phyloP scores from a whole-genome alignment of 2,888 invertebrate genomes.

The Adineta ricciae region DNA sequence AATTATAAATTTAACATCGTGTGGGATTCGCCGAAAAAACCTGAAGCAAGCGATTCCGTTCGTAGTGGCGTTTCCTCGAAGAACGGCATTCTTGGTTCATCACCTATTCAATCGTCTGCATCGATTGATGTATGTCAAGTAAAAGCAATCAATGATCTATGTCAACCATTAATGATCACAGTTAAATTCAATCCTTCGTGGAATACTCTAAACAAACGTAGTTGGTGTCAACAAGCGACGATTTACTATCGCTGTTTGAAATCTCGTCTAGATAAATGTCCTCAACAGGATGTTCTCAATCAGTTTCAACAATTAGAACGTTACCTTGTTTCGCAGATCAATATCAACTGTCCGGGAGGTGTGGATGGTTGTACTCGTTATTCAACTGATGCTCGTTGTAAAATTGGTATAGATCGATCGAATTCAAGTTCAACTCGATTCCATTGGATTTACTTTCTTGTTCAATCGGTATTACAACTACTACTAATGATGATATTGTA shows the following conservation, averaged over 20 bases:
- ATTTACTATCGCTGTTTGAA: slow-evolving; percentile 26
- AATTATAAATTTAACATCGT: background rate
- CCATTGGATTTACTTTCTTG: background rate
- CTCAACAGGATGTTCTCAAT: slow-evolving; percentile 16
- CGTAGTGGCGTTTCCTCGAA: background rate
- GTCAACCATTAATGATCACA: slow-evolving; percentile 23
- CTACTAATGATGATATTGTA: background rate
- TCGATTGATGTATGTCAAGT: slow-evolving; percentile 21
- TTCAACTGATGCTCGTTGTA: slow-evolving; percentile 30
- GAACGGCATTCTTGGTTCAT: background rate
- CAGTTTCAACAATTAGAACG: slow-evolving; percentile 33
- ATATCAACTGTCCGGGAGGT: slow-evolving; percentile 32
- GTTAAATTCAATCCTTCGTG: slow-evolving; percentile 32
- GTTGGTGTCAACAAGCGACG: slow-evolving; percentile 30
- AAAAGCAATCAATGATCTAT: slow-evolving; percentile 12
- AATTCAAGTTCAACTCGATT: background rate
- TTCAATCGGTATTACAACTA: slow-evolving; percentile 4
- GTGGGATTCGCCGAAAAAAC: background rate
- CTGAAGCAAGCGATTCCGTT: slow-evolving; percentile 1
- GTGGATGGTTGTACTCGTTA: slow-evolving; percentile 28
- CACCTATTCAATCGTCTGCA: background rate
- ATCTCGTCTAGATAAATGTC: slow-evolving; percentile 25
- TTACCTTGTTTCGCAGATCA: slow-evolving; percentile 25
- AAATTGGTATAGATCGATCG: slow-evolving; percentile 23
- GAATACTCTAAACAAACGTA: slow-evolving; percentile 24